Percentiles rank a stretch among this genome's conserved stretches.
phyloP scores from a whole-genome alignment of 2,113 vertebrate species.

The Calyptommatus sinebrachiatus region DNA sequence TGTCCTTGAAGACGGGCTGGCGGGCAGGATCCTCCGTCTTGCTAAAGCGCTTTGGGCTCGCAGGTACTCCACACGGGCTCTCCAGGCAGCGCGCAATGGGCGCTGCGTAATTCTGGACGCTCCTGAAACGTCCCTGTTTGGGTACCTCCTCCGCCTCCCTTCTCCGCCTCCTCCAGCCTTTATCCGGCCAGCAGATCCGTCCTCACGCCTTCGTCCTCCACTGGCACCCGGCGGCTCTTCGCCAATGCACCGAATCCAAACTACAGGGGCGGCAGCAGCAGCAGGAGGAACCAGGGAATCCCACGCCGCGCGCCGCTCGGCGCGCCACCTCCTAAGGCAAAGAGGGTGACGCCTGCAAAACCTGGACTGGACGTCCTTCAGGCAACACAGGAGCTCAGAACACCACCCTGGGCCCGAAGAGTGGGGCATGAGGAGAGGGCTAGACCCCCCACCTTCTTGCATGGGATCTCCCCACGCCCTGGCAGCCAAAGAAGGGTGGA shows the following conservation, averaged over 20 bases:
- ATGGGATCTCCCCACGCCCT: slow-evolving; percentile 51
- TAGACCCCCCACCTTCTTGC: slow-evolving; percentile 59
- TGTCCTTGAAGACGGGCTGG: slow-evolving; percentile 44
- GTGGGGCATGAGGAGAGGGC: neutral
- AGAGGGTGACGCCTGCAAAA: slow-evolving; percentile 69
- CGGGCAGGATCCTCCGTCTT: slow-evolving; percentile 55
- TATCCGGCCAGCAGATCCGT: slow-evolving; percentile 22
- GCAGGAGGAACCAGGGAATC: slow-evolving; percentile 66
- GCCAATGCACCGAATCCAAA: slow-evolving; percentile 64
- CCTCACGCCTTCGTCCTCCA: slow-evolving; percentile 35
- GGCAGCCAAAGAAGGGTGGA: slow-evolving; percentile 13
- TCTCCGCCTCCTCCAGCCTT: slow-evolving; percentile 39
- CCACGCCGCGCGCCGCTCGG: slow-evolving; percentile 49
- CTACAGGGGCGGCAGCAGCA: slow-evolving; percentile 8
- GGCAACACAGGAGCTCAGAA: slow-evolving; percentile 51
- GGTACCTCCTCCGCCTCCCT: too few species aligned
- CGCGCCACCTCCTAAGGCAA: slow-evolving; percentile 71
- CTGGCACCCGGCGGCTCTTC: slow-evolving; percentile 54
- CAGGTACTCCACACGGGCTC: slow-evolving; percentile 58
- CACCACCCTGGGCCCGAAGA: slow-evolving; percentile 44
- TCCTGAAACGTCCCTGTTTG: too few species aligned
- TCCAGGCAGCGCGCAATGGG: slow-evolving; percentile 59
- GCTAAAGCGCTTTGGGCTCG: slow-evolving; percentile 51
- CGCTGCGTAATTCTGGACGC: slow-evolving; percentile 36
- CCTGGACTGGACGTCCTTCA: slow-evolving; percentile 63